Percentiles rank a stretch among this genome's conserved stretches.
Evolutionary conservation across 2,888 invertebrate genomes (phyloP).

Genomic region (Cistogaster globosa): DNA sequence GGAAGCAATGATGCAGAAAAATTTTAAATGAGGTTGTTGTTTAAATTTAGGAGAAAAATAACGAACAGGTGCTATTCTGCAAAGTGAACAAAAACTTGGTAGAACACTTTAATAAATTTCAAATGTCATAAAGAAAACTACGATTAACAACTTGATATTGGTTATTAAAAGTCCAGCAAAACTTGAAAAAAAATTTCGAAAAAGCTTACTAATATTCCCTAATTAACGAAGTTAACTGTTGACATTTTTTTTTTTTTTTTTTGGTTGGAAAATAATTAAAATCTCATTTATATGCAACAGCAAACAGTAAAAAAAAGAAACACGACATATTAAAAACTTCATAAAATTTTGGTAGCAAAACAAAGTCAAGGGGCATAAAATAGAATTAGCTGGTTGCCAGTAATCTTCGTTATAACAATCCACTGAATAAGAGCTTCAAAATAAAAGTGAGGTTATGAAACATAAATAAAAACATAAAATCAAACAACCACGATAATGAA

Average conservation of each 20-base stretch:
- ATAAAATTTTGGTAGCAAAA: too few relatives aligned
- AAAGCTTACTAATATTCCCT: not conserved
- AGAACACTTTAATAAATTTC: too few relatives aligned
- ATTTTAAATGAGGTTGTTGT: conserved; percentile 13
- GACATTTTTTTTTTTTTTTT: too few relatives aligned
- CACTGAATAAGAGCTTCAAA: not conserved
- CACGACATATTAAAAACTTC: conserved; percentile 18
- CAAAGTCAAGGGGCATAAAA: conserved; percentile 18
- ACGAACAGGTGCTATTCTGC: conserved; percentile 43
- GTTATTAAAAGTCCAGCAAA: too few relatives aligned
- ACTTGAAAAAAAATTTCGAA: too few relatives aligned
- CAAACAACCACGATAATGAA: not conserved
- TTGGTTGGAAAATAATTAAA: too few relatives aligned
- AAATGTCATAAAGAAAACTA: too few relatives aligned
- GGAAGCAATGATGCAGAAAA: conserved; percentile 56
- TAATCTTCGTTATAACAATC: not conserved
- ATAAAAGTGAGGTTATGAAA: conserved; percentile 2
- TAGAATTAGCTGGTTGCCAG: conserved; percentile 28
- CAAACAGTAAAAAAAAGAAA: conserved; percentile 12
- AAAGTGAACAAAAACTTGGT: too few relatives aligned
- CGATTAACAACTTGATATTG: too few relatives aligned
- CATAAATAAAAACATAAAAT: conserved; percentile 2
- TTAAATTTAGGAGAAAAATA: conserved; percentile 1
- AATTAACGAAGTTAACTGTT: conserved; percentile 5
- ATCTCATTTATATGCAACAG: not conserved